These are phyloP conservation scores for Eilema sororculum DNA, from an alignment of 2,888 invertebrate species.

Conservation along the genomic window DNA sequence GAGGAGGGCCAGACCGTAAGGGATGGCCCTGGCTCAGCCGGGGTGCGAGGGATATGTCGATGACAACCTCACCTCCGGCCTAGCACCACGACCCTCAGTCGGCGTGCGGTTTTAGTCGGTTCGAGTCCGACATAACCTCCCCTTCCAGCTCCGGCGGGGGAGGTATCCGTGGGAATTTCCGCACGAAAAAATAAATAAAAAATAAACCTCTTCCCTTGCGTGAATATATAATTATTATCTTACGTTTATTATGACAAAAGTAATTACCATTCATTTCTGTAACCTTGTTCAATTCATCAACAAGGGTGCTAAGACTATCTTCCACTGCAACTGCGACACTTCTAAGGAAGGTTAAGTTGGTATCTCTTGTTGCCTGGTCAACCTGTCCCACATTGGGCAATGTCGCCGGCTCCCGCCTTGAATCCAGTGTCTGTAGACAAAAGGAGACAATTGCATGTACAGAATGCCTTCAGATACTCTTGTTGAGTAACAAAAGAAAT, in stretches of 20 bases:
- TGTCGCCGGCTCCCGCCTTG: conserved; percentile 41
- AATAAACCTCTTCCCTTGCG: too few relatives aligned
- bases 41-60: too few relatives aligned
- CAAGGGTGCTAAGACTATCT: conserved; percentile 49
- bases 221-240: too few relatives aligned
- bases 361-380: conserved; percentile 65
- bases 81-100: too few relatives aligned
- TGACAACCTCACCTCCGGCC: too few relatives aligned
- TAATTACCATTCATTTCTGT: conserved; percentile 53
- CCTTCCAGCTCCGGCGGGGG: too few relatives aligned
- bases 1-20: too few relatives aligned
- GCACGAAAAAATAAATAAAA: too few relatives aligned
- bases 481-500: neutral
- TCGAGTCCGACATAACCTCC: too few relatives aligned
- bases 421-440: conserved; percentile 47
- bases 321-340: conserved; percentile 62
- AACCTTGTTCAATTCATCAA: conserved; percentile 51
- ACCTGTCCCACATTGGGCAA: conserved; percentile 48
- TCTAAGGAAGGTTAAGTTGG: conserved; percentile 62
- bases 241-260: neutral
- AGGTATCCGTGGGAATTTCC: too few relatives aligned
- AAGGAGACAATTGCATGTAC: neutral
- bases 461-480: neutral
- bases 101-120: too few relatives aligned
- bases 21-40: too few relatives aligned